Evolutionary conservation across 92 coral and sea anemone species (phyloP).

Genomic region (Palythoa heliodiscus): DNA sequence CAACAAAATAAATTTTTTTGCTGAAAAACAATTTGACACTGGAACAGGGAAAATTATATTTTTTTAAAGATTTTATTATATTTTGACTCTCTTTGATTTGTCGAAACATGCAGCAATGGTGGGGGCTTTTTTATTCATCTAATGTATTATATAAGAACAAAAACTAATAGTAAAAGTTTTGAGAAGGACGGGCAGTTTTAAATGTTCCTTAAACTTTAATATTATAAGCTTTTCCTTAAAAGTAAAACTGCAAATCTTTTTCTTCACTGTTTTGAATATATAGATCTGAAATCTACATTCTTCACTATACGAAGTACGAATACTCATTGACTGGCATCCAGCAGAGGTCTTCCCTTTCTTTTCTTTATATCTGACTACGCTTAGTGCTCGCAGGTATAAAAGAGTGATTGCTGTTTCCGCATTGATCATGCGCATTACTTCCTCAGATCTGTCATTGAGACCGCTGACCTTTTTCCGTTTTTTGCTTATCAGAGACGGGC

Average conservation of each 20-base stretch:
- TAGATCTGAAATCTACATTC: background rate
- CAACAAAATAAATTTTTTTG: background rate
- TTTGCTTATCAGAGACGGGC: slow-evolving; percentile 40
- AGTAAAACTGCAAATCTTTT: background rate
- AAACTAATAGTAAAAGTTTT: background rate
- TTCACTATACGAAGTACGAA: background rate
- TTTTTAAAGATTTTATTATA: slow-evolving; percentile 4
- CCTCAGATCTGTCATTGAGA: background rate
- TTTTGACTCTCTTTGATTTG: background rate
- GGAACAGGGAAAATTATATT: slow-evolving; percentile 3
- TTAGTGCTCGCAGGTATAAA: background rate
- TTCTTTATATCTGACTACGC: background rate
- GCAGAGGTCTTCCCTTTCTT: slow-evolving; percentile 11
- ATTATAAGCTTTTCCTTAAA: background rate
- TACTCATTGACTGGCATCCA: background rate
- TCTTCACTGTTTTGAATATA: background rate
- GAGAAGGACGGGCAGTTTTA: slow-evolving; percentile 35
- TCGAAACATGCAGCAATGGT: background rate
- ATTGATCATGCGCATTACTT: slow-evolving; percentile 11
- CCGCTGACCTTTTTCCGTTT: slow-evolving; percentile 21
- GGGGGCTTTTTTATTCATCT: background rate
- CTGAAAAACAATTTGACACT: background rate
- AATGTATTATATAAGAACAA: background rate
- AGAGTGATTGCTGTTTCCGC: slow-evolving; percentile 4
- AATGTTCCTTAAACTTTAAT: background rate